Conservation (phyloP, 2,888 invertebrate species). For the Drosophila bunnanda region DNA sequence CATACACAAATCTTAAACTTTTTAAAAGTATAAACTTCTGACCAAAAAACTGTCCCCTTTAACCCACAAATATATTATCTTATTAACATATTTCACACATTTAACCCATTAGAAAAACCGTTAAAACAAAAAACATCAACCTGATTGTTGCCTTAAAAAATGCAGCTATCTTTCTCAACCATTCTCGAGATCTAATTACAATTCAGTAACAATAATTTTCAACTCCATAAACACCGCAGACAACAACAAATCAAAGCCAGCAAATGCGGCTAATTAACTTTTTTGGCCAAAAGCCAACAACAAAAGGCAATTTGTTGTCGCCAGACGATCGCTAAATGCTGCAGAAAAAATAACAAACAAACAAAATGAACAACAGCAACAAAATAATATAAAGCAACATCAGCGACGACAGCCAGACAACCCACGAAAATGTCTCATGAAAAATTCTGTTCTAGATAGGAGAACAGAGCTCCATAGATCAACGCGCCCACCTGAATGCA, state of each 20-base stretch:
- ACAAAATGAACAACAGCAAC: too few species aligned
- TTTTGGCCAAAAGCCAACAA: constrained; percentile 57
- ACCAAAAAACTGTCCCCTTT: too few species aligned
- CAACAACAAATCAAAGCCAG: constrained; percentile 74
- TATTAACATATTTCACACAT: constrained; percentile 10
- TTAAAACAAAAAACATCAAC: not conserved
- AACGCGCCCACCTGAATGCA: constrained; percentile 58
- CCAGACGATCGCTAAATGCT: constrained; percentile 49
- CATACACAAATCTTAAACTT: too few species aligned
- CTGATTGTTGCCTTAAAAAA: constrained; percentile 43
- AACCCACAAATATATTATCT: not conserved
- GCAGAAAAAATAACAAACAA: constrained; percentile 44
- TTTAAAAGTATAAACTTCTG: too few species aligned
- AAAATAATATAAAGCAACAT: constrained; percentile 19
- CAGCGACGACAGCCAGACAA: constrained; percentile 55
- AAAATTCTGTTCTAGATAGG: constrained; percentile 78
- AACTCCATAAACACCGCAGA: constrained; percentile 29
- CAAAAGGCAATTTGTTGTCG: constrained; percentile 74
- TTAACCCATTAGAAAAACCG: not conserved
- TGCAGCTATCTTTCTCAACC: constrained; percentile 8
- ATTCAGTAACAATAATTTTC: constrained; percentile 51
- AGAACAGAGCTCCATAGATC: constrained; percentile 59
- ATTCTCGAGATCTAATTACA: constrained; percentile 56
- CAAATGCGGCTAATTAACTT: constrained; percentile 77
- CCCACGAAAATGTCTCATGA: constrained; percentile 77